A percentile compares a stretch with the other conserved stretches of the same genome.
Conservation (phyloP, 2,113 vertebrate species). For the Cavia aperea region DNA sequence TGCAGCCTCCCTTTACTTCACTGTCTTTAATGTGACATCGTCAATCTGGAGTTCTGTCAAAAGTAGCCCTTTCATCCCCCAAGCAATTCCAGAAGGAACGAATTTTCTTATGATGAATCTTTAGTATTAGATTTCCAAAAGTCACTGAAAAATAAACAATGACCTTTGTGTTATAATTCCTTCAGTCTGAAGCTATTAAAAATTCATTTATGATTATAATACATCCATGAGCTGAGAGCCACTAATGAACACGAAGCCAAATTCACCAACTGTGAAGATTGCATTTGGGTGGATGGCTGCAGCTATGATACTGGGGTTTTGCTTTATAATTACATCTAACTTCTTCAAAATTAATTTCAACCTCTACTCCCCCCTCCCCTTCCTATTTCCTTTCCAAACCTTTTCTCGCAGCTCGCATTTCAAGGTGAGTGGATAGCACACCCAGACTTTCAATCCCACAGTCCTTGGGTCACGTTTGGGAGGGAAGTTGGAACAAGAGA, state of each 20-base stretch:
- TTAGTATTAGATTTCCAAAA: constrained; percentile 56
- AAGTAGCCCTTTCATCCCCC: constrained; percentile 37
- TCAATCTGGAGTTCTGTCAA: not conserved
- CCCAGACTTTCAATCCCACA: not conserved
- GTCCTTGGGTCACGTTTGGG: not conserved
- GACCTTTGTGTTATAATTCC: constrained; percentile 58
- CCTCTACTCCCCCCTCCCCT: not conserved
- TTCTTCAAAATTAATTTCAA: constrained; percentile 53
- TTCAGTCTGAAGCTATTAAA: constrained; percentile 54
- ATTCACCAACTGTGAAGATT: constrained; percentile 59
- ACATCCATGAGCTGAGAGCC: constrained; percentile 20
- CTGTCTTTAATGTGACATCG: constrained; percentile 34
- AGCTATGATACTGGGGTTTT: constrained; percentile 38
- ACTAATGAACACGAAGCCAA: constrained; percentile 52
- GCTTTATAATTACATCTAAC: constrained; percentile 51
- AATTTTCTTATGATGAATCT: constrained; percentile 44
- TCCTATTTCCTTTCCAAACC: not conserved
- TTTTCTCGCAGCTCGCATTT: not conserved
- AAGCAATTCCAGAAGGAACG: constrained; percentile 32
- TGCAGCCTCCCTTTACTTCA: not conserved
- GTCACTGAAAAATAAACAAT: constrained; percentile 59
- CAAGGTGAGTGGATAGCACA: not conserved
- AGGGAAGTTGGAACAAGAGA: not conserved
- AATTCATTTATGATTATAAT: constrained; percentile 53
- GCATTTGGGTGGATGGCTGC: constrained; percentile 53